Evolutionary conservation across 2,113 vertebrate species (phyloP).

Genomic region (Leucosticte australis): DNA sequence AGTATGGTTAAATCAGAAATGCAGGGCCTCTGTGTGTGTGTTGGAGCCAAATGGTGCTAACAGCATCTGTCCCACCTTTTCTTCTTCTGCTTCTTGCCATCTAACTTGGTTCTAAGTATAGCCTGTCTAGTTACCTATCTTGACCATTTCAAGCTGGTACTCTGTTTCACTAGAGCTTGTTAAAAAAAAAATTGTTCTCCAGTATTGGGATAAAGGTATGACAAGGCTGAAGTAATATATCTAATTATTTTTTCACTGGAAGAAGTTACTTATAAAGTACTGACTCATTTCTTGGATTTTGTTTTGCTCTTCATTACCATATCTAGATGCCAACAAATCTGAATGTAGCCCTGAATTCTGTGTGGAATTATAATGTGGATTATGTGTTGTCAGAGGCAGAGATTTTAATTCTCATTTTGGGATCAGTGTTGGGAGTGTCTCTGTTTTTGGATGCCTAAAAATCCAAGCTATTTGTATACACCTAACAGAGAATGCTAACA

Average conservation of each 20-base stretch:
- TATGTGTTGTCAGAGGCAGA: not conserved
- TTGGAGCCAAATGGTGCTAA: not conserved
- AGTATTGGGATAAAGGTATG: not conserved
- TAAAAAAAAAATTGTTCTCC: not conserved
- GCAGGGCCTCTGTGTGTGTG: not conserved
- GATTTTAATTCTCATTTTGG: constrained; percentile 33
- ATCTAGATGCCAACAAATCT: not conserved
- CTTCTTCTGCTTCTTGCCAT: not conserved
- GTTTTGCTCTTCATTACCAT: not conserved
- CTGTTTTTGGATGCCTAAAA: constrained; percentile 34
- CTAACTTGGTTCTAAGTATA: not conserved
- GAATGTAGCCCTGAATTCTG: not conserved
- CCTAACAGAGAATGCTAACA: constrained; percentile 36
- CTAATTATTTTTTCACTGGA: not conserved
- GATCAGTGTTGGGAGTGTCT: not conserved
- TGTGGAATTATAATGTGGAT: not conserved
- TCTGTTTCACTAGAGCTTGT: not conserved
- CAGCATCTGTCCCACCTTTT: not conserved
- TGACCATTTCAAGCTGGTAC: not conserved
- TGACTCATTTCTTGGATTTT: not conserved
- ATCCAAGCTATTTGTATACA: not conserved
- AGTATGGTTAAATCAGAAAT: not conserved
- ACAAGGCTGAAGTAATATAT: not conserved
- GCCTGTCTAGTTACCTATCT: not conserved
- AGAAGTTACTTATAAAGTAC: not conserved